A percentile compares a stretch with the other conserved stretches of the same genome.
These are phyloP conservation scores for Dicyrtoma fusca DNA, from an alignment of 2,888 invertebrate species.

Conservation along the genomic window DNA sequence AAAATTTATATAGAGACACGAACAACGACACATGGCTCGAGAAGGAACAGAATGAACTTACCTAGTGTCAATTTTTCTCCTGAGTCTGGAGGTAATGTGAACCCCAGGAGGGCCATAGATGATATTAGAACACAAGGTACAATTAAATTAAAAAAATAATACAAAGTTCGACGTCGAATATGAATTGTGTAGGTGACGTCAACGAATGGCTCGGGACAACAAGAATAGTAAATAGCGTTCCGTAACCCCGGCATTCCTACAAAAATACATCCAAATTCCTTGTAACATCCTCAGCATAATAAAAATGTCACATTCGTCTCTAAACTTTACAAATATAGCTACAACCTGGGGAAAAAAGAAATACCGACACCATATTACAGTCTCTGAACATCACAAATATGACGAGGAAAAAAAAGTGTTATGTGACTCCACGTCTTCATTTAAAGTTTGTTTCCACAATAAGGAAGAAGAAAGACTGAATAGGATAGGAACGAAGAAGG, in stretches of 20 bases:
- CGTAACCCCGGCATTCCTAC: slow-evolving; percentile 93
- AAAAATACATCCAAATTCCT: slow-evolving; percentile 24
- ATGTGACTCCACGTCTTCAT: no score
- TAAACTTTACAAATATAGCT: no score
- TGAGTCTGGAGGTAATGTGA: slow-evolving; percentile 96
- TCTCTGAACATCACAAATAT: no score
- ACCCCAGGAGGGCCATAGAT: slow-evolving; percentile 96
- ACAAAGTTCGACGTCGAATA: slow-evolving; percentile 92
- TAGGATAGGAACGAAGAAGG: no score
- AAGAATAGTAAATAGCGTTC: slow-evolving; percentile 84
- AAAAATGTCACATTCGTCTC: no score
- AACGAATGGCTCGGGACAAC: slow-evolving; percentile 89
- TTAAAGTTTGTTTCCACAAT: no score
- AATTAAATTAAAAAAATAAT: slow-evolving; percentile 99
- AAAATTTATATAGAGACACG: neutral
- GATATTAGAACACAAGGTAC: slow-evolving; percentile 98
- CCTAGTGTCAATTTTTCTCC: slow-evolving; percentile 95
- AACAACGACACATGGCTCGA: neutral
- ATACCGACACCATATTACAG: no score
- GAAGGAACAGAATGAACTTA: slow-evolving; percentile 60
- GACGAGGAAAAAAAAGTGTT: no score
- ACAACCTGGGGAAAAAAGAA: no score
- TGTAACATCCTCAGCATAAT: no score
- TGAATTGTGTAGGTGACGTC: slow-evolving; percentile 96
- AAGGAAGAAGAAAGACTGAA: no score